Percentiles rank a stretch among this genome's conserved stretches.
phyloP scores from a whole-genome alignment of 2,797 vertebrate genomes.

The Sciurus vulgaris region DNA sequence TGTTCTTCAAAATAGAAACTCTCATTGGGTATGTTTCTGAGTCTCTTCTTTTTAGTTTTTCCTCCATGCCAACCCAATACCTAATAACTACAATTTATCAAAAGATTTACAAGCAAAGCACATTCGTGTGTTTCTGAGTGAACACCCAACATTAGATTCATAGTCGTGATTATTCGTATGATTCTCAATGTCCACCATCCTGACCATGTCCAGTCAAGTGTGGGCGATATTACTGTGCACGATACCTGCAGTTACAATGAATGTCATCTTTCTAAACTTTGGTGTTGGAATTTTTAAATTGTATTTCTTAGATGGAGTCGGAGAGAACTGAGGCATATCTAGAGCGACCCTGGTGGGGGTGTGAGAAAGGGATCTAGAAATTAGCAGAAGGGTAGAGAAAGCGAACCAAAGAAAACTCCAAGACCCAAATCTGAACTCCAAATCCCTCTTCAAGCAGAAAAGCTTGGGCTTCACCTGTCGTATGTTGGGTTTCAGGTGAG shows the following conservation, averaged over 20 bases:
- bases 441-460: background rate
- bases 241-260: background rate
- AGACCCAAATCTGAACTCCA: background rate
- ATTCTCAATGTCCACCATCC: slow-evolving; percentile 17
- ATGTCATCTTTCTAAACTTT: background rate
- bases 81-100: slow-evolving; percentile 41
- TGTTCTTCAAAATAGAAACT: slow-evolving; percentile 58
- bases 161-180: background rate
- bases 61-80: background rate
- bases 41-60: slow-evolving; percentile 58
- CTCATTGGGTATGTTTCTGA: background rate
- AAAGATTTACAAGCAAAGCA: slow-evolving; percentile 24
- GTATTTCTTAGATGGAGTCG: background rate
- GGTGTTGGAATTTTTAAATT: background rate
- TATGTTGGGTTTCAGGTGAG: background rate
- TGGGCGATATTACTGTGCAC: background rate
- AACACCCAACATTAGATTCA: background rate
- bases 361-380: background rate
- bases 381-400: background rate
- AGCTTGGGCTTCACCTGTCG: background rate
- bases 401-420: background rate
- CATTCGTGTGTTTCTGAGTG: background rate
- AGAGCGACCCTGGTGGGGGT: background rate
- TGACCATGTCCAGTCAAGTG: background rate
- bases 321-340: background rate